These are phyloP conservation scores for Bolborhynchus lineola DNA, from an alignment of 2,113 vertebrate species.

Conservation along the genomic window DNA sequence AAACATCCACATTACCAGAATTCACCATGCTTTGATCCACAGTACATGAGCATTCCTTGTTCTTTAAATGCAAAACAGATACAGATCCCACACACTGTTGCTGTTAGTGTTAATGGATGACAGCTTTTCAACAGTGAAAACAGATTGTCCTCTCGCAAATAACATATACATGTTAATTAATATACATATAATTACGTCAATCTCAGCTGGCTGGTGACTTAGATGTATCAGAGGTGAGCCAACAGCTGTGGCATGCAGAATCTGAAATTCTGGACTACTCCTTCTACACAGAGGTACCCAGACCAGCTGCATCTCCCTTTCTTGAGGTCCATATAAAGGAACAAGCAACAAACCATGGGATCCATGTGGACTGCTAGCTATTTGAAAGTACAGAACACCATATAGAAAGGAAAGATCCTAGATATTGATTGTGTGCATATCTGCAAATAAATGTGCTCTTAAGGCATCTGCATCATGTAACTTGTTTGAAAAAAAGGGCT, in stretches of 20 bases:
- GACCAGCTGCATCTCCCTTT: fast-evolving
- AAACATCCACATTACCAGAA: not conserved
- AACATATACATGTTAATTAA: not conserved
- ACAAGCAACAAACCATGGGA: fast-evolving
- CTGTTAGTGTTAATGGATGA: not conserved
- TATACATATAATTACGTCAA: not conserved
- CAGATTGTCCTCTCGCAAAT: not conserved
- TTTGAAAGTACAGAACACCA: fast-evolving
- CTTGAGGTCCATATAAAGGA: not conserved
- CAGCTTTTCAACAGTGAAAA: not conserved
- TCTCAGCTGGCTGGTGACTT: not conserved
- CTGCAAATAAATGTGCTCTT: not conserved
- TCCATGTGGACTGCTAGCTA: fast-evolving
- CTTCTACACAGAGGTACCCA: not conserved
- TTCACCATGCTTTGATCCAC: not conserved
- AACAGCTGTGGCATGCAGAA: not conserved
- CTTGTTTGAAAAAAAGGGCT: not conserved
- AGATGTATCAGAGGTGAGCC: fast-evolving
- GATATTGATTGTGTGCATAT: too few relatives aligned
- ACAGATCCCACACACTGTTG: not conserved
- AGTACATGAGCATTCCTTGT: not conserved
- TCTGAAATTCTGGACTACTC: fast-evolving
- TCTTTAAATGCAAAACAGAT: not conserved
- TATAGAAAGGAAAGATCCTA: fast-evolving
- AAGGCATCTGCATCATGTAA: fast-evolving